Evolutionary conservation across 2,113 vertebrate species (phyloP).

Genomic region (Pholis gunnellus): DNA sequence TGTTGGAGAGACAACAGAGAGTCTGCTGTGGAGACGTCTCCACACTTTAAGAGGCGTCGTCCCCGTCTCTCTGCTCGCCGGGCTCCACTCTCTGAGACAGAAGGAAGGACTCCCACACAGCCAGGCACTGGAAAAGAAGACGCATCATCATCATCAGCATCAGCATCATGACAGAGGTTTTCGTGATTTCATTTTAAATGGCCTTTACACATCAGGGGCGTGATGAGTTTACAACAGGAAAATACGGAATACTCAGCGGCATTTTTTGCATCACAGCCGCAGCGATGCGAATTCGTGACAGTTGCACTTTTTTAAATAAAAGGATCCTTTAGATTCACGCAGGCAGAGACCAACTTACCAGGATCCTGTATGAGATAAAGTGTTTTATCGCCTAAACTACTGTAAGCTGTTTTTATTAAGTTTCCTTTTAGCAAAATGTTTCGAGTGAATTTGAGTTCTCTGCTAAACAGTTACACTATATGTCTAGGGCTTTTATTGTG

Average conservation of each 20-base stretch:
- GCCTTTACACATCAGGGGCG: not conserved
- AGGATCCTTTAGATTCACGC: not conserved
- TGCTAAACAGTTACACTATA: not conserved
- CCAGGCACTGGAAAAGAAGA: slow-evolving; percentile 89
- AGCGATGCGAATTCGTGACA: too few relatives aligned
- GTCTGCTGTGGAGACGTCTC: not conserved
- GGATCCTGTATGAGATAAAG: not conserved
- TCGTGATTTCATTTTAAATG: not conserved
- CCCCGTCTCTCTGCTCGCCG: slow-evolving; percentile 75
- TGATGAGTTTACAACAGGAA: too few relatives aligned
- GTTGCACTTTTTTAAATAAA: not conserved
- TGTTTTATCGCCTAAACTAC: not conserved
- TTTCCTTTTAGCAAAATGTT: not conserved
- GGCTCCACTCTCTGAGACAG: slow-evolving; percentile 86
- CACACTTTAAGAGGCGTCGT: slow-evolving; percentile 80
- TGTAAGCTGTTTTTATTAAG: not conserved
- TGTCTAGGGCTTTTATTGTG: too few relatives aligned
- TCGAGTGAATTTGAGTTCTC: not conserved
- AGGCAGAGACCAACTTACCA: not conserved
- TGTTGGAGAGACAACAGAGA: not conserved
- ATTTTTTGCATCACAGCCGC: too few relatives aligned
- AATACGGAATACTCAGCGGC: too few relatives aligned
- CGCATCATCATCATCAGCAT: slow-evolving; percentile 51
- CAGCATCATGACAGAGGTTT: not conserved
- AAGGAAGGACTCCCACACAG: slow-evolving; percentile 95